Base-by-base conservation (phyloP, 2,113 vertebrate genomes). In the Pterocles burchelli region DNA sequence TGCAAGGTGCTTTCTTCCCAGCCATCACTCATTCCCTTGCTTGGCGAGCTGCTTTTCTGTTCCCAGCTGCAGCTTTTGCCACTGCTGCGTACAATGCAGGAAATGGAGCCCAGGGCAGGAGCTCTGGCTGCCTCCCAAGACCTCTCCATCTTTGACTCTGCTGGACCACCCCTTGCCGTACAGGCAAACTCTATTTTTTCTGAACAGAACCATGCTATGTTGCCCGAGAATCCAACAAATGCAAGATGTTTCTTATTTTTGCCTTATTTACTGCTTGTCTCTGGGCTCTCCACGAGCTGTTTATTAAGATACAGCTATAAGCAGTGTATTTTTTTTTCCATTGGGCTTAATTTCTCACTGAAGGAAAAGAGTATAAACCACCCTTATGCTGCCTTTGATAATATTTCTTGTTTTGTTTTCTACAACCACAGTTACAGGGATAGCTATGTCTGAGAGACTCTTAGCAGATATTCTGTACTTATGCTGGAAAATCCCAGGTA, bases 71-170 rank as follows among this genome's bases (percentile, higher is more conserved):
- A 66, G 79, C 63, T 71, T 58, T 59, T 74, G 82, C 59, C 72
- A 43, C n/a, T 29, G 62, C 38, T 33, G 75, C 0, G 0, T 11
- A 3, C 10, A 22, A 6, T 36, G 74, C 22, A 19, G 74, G 33
- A 58, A 24, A 6, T 8, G 28, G 10, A 90, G 49, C 41, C 46
- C 85, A 13, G 59, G 59, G 49, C 38, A 48, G 54, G 33, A 89
- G 52, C 36, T 28, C 62, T 18, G 31, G 29, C 29, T 89, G 38
- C 46, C 36, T 31, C 58, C 18, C 33, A 87, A 87, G 63, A 77
- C 65, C 25, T 11, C 1, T 0, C 36, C 34, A 41, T 17, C 36
- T 62, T 43, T 13, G 36, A n/a, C 55, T 8, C 36, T 22, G 12
- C 25, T 59, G 52, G 8, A 29, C 49, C 3, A 9, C 5, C 5